Evolutionary conservation across 2,888 invertebrate species (phyloP).

Genomic region (Unio pictorum): DNA sequence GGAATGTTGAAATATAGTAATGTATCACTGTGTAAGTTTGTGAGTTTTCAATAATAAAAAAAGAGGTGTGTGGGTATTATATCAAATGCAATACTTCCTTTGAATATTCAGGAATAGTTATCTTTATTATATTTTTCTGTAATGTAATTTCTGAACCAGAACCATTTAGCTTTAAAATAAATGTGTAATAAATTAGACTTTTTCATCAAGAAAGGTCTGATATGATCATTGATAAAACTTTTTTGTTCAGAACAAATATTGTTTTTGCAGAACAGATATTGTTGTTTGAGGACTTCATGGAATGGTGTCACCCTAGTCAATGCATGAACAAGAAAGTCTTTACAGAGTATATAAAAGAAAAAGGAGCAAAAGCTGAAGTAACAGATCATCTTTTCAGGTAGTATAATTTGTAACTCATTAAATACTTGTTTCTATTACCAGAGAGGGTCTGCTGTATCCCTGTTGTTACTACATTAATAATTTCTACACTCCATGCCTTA

Average conservation of each 20-base stretch:
- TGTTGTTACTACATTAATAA: not conserved
- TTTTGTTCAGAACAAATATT: not conserved
- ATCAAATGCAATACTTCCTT: too few relatives aligned
- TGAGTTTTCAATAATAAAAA: too few relatives aligned
- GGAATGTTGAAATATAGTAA: too few relatives aligned
- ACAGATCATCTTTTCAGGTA: conserved; percentile 64
- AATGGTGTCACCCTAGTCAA: conserved; percentile 75
- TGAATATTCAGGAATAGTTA: too few relatives aligned
- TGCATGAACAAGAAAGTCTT: conserved; percentile 77
- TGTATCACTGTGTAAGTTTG: too few relatives aligned
- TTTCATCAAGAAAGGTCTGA: not conserved
- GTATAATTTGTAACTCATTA: not conserved
- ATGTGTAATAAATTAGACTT: too few relatives aligned
- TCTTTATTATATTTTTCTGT: too few relatives aligned
- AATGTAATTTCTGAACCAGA: too few relatives aligned
- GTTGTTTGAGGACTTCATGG: conserved; percentile 76
- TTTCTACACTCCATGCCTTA: not conserved
- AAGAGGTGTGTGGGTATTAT: too few relatives aligned
- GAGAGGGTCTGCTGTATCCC: not conserved
- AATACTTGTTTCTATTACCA: not conserved
- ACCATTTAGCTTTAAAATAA: too few relatives aligned
- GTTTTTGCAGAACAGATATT: conserved; percentile 75
- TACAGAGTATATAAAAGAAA: conserved; percentile 74
- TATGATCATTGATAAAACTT: not conserved
- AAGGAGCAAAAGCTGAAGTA: conserved; percentile 71